Percentiles rank a stretch among this genome's conserved stretches.
Conservation (phyloP, 2,888 invertebrate species). For the Drepanosiphum platanoidis region DNA sequence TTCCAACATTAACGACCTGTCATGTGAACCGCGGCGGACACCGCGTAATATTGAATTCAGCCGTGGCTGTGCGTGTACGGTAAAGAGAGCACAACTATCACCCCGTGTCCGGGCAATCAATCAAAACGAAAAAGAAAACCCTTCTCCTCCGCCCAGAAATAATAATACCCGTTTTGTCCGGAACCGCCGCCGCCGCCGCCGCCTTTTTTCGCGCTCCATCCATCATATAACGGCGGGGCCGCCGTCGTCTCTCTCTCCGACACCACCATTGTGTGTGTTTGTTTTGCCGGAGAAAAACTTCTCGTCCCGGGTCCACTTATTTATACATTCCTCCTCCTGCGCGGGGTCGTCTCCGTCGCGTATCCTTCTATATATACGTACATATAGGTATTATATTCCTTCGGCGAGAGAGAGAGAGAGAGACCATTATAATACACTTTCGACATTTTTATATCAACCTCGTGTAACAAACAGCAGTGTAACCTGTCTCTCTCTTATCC, state of each 20-base stretch:
- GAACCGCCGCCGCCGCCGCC: not conserved
- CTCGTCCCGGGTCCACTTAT: conserved; percentile 42
- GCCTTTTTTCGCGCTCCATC: conserved; percentile 37
- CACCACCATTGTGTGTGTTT: conserved; percentile 15
- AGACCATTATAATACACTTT: conserved; percentile 14
- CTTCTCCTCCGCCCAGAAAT: no score
- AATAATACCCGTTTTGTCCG: conserved; percentile 58
- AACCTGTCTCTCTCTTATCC: conserved; percentile 10
- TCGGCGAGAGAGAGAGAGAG: no score
- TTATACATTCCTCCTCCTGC: conserved; percentile 30
- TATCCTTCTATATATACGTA: not conserved
- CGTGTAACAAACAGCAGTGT: not conserved
- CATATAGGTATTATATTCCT: no score
- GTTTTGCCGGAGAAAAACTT: conserved; percentile 53
- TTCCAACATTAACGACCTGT: conserved; percentile 15
- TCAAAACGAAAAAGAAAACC: conserved; percentile 32
- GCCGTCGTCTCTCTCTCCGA: not conserved
- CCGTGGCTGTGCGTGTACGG: not conserved
- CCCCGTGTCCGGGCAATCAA: conserved; percentile 35
- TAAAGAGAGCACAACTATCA: not conserved
- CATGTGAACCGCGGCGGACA: conserved; percentile 3
- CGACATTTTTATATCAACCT: conserved; percentile 22
- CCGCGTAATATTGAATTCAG: conserved; percentile 35
- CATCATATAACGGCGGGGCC: conserved; percentile 18
- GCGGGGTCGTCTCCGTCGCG: not conserved